Evolutionary conservation across 1,140 invertebrate species (phyloP).

Genomic region (Dermatophagoides farinae): DNA sequence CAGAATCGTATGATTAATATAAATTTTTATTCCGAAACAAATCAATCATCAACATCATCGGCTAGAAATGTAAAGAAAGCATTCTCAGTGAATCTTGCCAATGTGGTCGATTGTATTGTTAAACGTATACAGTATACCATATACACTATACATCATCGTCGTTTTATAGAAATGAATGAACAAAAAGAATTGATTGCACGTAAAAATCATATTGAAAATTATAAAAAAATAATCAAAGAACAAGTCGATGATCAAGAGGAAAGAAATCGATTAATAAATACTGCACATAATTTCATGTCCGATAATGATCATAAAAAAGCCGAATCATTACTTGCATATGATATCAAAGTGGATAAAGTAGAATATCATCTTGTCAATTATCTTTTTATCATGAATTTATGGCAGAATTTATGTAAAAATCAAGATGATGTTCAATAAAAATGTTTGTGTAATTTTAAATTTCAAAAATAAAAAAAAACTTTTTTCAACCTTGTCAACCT

Average conservation of each 20-base stretch:
- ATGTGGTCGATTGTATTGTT: background rate
- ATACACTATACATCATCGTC: background rate
- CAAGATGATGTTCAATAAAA: background rate
- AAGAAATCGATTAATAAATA: background rate
- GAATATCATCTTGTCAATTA: background rate
- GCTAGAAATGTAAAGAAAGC: slow-evolving; percentile 1
- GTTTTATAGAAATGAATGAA: background rate
- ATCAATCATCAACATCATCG: background rate
- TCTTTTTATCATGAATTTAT: background rate
- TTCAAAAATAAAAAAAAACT: background rate
- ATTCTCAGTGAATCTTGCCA: background rate
- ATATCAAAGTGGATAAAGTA: background rate
- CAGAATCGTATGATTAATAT: slow-evolving; percentile 3
- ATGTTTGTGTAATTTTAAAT: background rate
- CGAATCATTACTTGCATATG: background rate
- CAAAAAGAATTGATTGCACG: background rate
- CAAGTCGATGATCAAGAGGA: background rate
- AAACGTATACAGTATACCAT: background rate
- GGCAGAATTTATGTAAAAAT: background rate
- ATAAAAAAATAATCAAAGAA: background rate
- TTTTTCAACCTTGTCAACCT: background rate
- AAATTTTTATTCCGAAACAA: slow-evolving; percentile 1
- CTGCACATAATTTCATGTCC: slow-evolving; percentile 2
- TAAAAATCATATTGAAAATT: slow-evolving; percentile 1
- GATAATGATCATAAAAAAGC: background rate